These are phyloP conservation scores for Mystacornis crossleyi DNA, from an alignment of 2,113 vertebrate genomes.

Conservation along the genomic window DNA sequence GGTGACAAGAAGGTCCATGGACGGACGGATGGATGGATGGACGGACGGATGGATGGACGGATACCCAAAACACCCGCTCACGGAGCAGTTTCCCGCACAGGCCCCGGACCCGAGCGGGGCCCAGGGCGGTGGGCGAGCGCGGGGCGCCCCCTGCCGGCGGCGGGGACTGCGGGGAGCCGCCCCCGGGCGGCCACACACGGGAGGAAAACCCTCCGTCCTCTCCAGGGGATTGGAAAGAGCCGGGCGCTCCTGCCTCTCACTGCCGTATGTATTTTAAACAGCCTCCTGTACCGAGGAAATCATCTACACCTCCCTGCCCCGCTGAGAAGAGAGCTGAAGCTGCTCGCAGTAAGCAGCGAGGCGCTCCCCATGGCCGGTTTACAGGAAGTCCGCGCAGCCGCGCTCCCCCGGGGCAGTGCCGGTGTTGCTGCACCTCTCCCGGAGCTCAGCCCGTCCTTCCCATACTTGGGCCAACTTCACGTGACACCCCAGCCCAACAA, in stretches of 20 bases:
- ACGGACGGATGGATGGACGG: background rate
- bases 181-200: background rate
- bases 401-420: background rate
- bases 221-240: rapidly evolving
- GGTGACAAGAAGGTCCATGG: background rate
- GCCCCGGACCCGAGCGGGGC: background rate
- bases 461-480: background rate
- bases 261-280: background rate
- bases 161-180: background rate
- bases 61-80: rapidly evolving
- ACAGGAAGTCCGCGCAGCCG: background rate
- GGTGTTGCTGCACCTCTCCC: background rate
- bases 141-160: background rate
- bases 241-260: background rate
- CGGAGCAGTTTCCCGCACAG: background rate
- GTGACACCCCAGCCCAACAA: rapidly evolving
- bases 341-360: background rate
- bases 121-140: background rate
- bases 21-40: background rate
- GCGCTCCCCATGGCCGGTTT: background rate
- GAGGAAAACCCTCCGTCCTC: background rate
- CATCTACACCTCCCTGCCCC: background rate
- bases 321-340: background rate
- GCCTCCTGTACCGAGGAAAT: background rate
- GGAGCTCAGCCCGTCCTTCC: background rate